Base-by-base conservation (phyloP, 2,113 vertebrate genomes). In the Garra rufa region DNA sequence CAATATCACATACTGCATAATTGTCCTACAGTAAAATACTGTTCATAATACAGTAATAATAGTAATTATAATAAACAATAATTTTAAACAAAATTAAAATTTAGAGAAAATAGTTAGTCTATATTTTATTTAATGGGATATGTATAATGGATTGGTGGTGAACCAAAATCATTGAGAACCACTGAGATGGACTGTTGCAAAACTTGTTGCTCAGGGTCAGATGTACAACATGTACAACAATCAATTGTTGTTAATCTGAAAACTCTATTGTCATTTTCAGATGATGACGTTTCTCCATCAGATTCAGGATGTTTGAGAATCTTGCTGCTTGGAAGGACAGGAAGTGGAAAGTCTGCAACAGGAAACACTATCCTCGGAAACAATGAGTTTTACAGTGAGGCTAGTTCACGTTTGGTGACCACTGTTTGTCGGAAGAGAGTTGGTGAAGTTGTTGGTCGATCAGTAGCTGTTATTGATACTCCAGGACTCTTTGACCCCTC, bases 381-480 rank as follows among this genome's bases (percentile, higher is more conserved):
- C 44, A 0, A 57, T 0, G 44, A 17, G 34, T 88, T 88, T 41
- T 0, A 5, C 2, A 24, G 61, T 41, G 1, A 28, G 6, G 0
- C 0, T 0, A n/a, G 43, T 34, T 4, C 46, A 13, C 1, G 0
- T 0, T 41, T 55, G 28, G 78, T 88, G 21, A 85, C 85, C 3
- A 82, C 6, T 13, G 8, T 28, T 10, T 86, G 81, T 46, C n/a
- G 67, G 65, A 76, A 83, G 14, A 28, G 0, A 46, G 7, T 6
- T 41, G 30, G 5, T 52, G 30, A 85, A 28, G 55, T 70, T 7
- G 5, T 52, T 9, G 85, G 67, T 24, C 46, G 1, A 41, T n/a
- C 38, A 30, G 43, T 87, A 3, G 4, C 52, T 63, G 83, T 87
- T 41, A n/a, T 87, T 26, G 65, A 69, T 69, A 69, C 65, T 38